phyloP scores from a whole-genome alignment of 2,797 vertebrate genomes.

The Myotis daubentonii region DNA sequence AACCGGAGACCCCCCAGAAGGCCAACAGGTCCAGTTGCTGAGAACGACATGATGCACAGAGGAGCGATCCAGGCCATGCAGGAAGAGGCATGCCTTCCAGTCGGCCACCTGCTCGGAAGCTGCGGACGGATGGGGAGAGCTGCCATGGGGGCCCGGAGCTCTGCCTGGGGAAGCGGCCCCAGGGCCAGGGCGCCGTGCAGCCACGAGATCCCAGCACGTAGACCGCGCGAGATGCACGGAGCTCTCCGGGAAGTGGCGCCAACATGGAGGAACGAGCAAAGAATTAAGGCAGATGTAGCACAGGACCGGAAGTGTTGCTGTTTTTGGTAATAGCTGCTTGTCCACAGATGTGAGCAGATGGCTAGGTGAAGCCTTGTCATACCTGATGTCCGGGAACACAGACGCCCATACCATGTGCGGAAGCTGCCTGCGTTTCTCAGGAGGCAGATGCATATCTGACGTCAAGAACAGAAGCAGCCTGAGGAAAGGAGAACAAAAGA shows the following conservation, averaged over 20 bases:
- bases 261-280: conserved; percentile 81
- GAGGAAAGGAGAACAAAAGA: conserved; percentile 55
- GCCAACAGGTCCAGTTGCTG: conserved; percentile 80
- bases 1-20: conserved; percentile 77
- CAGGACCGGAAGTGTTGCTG: conserved; percentile 85
- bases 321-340: conserved; percentile 91
- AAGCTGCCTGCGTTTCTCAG: conserved; percentile 84
- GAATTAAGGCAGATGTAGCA: conserved; percentile 89
- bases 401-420: conserved; percentile 86
- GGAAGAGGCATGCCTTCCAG: conserved; percentile 75
- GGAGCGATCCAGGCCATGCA: conserved; percentile 84
- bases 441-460: conserved; percentile 89
- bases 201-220: conserved; percentile 70
- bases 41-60: conserved; percentile 79
- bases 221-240: conserved; percentile 72
- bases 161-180: conserved; percentile 68
- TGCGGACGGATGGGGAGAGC: conserved; percentile 29
- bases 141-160: conserved; percentile 56
- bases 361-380: conserved; percentile 87
- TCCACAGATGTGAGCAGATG: conserved; percentile 88
- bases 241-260: conserved; percentile 82
- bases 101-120: conserved; percentile 49
- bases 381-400: conserved; percentile 87
- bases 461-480: conserved; percentile 89
- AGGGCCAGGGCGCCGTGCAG: conserved; percentile 68